Evolutionary conservation across 2,113 vertebrate genomes (phyloP).

Genomic region (Epinephelus fuscoguttatus): DNA sequence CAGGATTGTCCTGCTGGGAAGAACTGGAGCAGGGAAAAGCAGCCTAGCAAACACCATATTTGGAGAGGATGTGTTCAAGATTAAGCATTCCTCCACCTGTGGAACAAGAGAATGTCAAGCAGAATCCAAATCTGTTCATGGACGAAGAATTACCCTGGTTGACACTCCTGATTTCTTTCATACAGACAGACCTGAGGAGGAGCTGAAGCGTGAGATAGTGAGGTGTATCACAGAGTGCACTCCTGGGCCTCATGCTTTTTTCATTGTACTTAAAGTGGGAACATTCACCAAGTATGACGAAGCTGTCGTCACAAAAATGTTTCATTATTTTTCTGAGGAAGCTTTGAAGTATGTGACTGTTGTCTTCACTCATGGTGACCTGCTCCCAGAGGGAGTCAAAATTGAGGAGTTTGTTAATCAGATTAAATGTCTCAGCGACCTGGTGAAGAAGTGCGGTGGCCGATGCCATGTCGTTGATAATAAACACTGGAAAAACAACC

Average conservation of each 20-base stretch:
- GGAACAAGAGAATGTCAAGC: conserved; percentile 12
- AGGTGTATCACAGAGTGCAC: background rate
- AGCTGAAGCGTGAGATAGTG: background rate
- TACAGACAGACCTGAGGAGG: background rate
- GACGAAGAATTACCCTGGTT: background rate
- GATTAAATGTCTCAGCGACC: background rate
- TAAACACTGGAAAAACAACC: conserved; percentile 1
- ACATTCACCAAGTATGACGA: conserved; percentile 6
- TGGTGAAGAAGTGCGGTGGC: conserved; percentile 25
- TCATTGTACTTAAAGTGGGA: conserved; percentile 1
- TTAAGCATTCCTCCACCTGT: background rate
- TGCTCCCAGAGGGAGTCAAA: background rate
- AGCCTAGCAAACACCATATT: too few relatives aligned
- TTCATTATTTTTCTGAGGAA: conserved; percentile 20
- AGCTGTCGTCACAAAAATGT: background rate
- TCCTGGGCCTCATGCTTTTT: conserved; percentile 14
- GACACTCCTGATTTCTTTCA: conserved; percentile 58
- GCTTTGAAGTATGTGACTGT: background rate
- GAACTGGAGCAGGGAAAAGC: too few relatives aligned
- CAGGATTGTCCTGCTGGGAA: too few relatives aligned
- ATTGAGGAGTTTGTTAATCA: accelerated
- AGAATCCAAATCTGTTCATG: accelerated
- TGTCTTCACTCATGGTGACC: conserved; percentile 15
- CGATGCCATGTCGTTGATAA: conserved; percentile 25
- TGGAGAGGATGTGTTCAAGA: too few relatives aligned